phyloP scores from a whole-genome alignment of 2,113 vertebrate genomes.

The Cepphus grylle region DNA sequence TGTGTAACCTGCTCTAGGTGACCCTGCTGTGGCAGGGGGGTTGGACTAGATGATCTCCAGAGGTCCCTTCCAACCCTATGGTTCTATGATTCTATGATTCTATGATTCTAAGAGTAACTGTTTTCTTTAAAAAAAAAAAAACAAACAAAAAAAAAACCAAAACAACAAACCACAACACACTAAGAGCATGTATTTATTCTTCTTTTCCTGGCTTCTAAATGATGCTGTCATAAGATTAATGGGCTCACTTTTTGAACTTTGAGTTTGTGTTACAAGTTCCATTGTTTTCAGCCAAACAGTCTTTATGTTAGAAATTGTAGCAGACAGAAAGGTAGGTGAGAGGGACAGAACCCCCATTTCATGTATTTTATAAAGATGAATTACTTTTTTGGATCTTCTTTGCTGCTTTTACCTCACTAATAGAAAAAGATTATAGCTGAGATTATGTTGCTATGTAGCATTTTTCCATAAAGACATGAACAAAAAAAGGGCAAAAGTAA shows the following conservation, averaged over 20 bases:
- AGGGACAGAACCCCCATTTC: not conserved
- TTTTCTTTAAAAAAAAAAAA: not conserved
- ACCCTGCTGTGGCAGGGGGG: no score
- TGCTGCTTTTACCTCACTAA: not conserved
- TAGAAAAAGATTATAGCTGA: not conserved
- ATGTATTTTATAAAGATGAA: not conserved
- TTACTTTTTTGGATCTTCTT: not conserved
- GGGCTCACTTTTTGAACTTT: not conserved
- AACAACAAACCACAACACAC: no score
- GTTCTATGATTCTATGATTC: no score
- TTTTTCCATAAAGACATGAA: not conserved
- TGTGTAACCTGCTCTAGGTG: no score
- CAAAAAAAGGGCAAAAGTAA: not conserved
- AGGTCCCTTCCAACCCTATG: no score
- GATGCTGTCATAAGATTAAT: not conserved
- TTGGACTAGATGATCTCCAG: no score
- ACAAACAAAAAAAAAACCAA: no score
- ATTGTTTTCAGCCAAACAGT: not conserved
- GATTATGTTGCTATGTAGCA: not conserved
- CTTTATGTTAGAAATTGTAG: not conserved
- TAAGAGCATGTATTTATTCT: not conserved
- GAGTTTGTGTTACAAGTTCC: not conserved
- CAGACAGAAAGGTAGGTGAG: not conserved
- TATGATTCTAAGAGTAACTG: no score
- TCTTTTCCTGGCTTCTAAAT: not conserved